phyloP scores from a whole-genome alignment of 1,140 invertebrate species.

The Holcopasites calliopsidis region DNA sequence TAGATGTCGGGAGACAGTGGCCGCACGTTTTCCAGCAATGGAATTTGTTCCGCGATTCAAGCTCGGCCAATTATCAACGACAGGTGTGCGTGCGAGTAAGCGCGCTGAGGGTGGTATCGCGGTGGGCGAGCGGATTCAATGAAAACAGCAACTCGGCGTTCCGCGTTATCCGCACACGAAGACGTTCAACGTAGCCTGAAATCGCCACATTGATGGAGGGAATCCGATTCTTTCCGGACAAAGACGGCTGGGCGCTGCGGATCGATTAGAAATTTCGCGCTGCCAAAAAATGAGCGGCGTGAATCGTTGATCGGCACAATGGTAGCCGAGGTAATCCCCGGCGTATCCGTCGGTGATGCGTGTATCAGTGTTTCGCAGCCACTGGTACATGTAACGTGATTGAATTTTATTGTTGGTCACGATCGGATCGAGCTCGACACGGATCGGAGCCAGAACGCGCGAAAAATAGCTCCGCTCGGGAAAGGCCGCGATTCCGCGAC shows the following conservation, averaged over 20 bases:
- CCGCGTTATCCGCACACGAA: slow-evolving; percentile 31
- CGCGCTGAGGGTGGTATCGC: not conserved
- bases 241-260: slow-evolving; percentile 1
- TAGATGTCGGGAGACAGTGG: no score
- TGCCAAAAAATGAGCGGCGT: slow-evolving; percentile 16
- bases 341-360: not conserved
- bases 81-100: not conserved
- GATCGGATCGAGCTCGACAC: not conserved
- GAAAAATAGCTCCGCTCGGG: slow-evolving; percentile 11
- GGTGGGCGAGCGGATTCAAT: not conserved
- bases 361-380: no score
- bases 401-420: not conserved
- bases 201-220: slow-evolving; percentile 41
- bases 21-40: no score
- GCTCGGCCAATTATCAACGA: not conserved
- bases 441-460: not conserved
- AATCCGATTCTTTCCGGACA: slow-evolving; percentile 29
- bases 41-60: not conserved
- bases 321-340: no score
- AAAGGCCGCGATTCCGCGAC: slow-evolving; percentile 8
- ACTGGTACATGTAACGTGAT: not conserved
- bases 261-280: slow-evolving; percentile 49
- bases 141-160: not conserved
- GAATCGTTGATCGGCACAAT: no score
- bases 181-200: slow-evolving; percentile 36